Conservation (phyloP, 1,140 invertebrate species). For the Leptopilina clavipes region DNA sequence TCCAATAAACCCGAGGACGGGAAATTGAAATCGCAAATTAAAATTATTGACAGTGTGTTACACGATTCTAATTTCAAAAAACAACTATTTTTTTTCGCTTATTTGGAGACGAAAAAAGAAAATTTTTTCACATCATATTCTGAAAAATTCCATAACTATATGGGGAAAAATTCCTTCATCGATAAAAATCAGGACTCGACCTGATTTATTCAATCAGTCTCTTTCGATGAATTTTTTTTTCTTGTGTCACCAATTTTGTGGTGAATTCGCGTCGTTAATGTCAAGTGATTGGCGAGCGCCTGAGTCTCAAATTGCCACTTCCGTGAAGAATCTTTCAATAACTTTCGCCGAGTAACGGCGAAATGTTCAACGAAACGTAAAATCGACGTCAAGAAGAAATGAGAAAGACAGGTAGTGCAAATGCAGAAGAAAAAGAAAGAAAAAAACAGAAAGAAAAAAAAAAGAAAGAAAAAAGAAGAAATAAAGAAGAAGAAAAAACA, state of each 20-base stretch:
- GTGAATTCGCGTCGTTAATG: background rate
- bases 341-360: background rate
- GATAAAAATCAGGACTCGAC: no score
- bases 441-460: background rate
- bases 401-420: conserved; percentile 46
- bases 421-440: conserved; percentile 40
- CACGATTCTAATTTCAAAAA: background rate
- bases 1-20: background rate
- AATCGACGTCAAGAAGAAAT: conserved; percentile 38
- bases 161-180: no score
- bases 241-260: background rate
- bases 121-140: no score
- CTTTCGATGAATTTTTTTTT: background rate
- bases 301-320: background rate
- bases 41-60: background rate
- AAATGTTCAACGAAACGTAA: conserved; percentile 25
- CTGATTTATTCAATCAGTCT: no score
- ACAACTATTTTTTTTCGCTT: background rate
- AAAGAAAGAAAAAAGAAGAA: conserved; percentile 43
- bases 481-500: conserved; percentile 36
- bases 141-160: no score
- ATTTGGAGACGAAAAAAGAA: no score
- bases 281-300: conserved; percentile 9
- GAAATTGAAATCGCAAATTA: conserved; percentile 7
- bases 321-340: conserved; percentile 7